phyloP scores from a whole-genome alignment of 2,888 invertebrate species.

The Trissolcus brochymenae region DNA sequence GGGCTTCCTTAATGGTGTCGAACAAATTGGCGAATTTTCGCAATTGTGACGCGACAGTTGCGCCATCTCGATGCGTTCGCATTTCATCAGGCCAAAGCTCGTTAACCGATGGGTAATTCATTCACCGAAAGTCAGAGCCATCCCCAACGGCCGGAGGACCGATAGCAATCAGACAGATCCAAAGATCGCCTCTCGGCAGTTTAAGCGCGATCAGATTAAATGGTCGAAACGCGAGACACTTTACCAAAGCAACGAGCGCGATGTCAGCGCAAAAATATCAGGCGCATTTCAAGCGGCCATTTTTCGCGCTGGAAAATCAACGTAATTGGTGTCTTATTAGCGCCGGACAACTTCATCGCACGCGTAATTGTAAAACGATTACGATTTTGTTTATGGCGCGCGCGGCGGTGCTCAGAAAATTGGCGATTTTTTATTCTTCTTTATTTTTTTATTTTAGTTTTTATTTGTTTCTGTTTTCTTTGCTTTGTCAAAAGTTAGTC shows the following conservation, averaged over 20 bases:
- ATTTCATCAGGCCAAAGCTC: slow-evolving; percentile 41
- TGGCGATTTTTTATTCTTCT: not conserved
- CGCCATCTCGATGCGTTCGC: slow-evolving; percentile 34
- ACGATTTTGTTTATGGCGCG: slow-evolving; percentile 11
- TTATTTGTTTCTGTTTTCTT: no score
- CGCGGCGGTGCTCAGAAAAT: not conserved
- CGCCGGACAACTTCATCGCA: slow-evolving; percentile 39
- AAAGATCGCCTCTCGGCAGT: slow-evolving; percentile 41
- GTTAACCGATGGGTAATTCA: slow-evolving; percentile 53
- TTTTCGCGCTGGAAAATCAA: slow-evolving; percentile 34
- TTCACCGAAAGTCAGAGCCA: slow-evolving; percentile 39
- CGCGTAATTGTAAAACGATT: slow-evolving; percentile 31
- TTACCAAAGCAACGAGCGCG: slow-evolving; percentile 37
- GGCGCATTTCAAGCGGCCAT: slow-evolving; percentile 4
- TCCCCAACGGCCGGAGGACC: slow-evolving; percentile 9
- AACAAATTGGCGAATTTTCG: no score
- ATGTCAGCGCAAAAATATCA: slow-evolving; percentile 26
- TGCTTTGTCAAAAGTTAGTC: not conserved
- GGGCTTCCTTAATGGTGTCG: slow-evolving; percentile 55
- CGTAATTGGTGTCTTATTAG: slow-evolving; percentile 52
- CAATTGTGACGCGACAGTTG: slow-evolving; percentile 20
- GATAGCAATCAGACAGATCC: slow-evolving; percentile 51
- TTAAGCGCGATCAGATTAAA: slow-evolving; percentile 56
- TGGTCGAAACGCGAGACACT: slow-evolving; percentile 41
- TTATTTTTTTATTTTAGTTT: no score